Evolutionary conservation across 2,113 vertebrate genomes (phyloP), one percentile per base, ranked within the genome.

Genomic region (Megaleporinus macrocephalus): DNA sequence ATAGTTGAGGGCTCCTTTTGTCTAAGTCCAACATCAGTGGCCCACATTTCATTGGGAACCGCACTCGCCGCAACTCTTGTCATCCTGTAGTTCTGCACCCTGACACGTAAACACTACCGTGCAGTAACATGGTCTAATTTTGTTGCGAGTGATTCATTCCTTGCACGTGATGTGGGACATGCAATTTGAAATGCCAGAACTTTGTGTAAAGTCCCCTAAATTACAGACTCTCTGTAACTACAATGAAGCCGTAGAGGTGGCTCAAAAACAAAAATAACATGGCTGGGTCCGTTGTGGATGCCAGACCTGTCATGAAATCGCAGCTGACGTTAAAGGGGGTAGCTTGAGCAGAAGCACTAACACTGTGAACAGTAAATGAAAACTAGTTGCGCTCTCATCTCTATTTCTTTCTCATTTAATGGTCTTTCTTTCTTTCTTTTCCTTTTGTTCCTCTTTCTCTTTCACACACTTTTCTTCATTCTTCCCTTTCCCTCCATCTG

Each of bases 181-280:
- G 36, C n/a, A 66, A 72, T 82, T 81, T 18, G 69, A 76, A 41
- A 73, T 24, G 69, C 57, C 76, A 70, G 73, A 70, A 61, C 63
- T 18, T 33, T 53, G n/a, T 16, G 36, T 70, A 69, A 76, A 76
- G 51, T 62, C 51, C 14, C 51, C 26, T 20, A 82, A 82, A 82
- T 82, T 82, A 82, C n/a, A 76, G 63, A 18, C 51, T 30, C 14
- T 18, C 26, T 4, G 63, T 41, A 70, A 41, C 70, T 49, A 61
- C 66, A 68, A 36, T 44, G 29, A 36, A 24, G 68, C 68, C 68
- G 55, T 30, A 68, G 66, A 61, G 49, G 55, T 65, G 63, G n/a
- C 63, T 70, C 53, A 1, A 66, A 27, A 59, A 74, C 73, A 44
- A 69, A 82, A 82, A 82, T 76, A 27, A 82, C 73, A 70, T 27